Evolutionary conservation across 2,888 invertebrate species (phyloP), one percentile per base, ranked within the genome.

Genomic region (Prosapia bicincta): DNA sequence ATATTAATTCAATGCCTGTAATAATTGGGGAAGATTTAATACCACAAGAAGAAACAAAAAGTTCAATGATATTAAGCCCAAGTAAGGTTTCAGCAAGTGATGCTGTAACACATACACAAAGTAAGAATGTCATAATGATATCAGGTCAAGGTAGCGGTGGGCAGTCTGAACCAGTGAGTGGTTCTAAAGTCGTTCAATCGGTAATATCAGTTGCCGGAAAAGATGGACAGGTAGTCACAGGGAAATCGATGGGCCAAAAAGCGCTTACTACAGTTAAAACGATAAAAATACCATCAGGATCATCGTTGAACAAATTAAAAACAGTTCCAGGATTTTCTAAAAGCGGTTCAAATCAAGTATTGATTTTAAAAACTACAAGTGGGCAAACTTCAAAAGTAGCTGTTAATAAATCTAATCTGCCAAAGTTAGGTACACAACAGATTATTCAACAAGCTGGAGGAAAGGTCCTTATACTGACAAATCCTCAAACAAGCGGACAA

Each of bases 1-100:
- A 93, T 83, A 93, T 93, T 38, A 90, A 91, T 83, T 91, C 91
- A 0, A 92, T 93, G 91, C 93, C 93, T 0, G 91, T 93, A 78
- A 91, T 93, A 3, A 83, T 93, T 66, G 90, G 91, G 32, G 92
- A 92, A 80, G 92, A 92, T 80, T 75, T 80, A 20, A 76, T 78
- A n/a, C 78, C 66, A 9, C 28, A 26, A 28, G 74, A 69, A 54
- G 43, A 24, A 69, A 65, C 74, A 0, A 74, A 74, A 69, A 67
- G 5, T 28, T 9, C 54, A 20, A 2, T 54, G 3, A 20, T 54
- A 54, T 54, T 54, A 20, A 54, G 13, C 7, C 54, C 54, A 3
- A 54, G 7, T 9, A 54, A 54, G 54, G 20, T 13, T 1, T 10
- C 15, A 15, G 15, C 38, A 13, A 38, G 10, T 15, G 13, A 13